Percentiles rank a stretch among this genome's conserved stretches.
Evolutionary conservation across 2,797 vertebrate genomes (phyloP).

Genomic region (Carduelis carduelis): DNA sequence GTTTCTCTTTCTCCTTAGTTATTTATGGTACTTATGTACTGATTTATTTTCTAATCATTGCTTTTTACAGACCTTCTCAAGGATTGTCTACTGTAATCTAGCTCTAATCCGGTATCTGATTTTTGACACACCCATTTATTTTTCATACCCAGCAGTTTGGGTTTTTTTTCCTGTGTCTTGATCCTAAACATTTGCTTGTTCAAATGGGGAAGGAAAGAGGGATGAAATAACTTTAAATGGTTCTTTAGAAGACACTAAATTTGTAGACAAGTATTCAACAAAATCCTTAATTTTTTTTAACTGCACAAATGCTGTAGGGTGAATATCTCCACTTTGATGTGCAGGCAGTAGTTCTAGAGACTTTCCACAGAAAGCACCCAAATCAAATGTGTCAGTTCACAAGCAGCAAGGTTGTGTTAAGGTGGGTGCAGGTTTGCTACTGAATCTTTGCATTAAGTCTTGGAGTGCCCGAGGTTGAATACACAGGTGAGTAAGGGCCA

Average conservation of each 20-base stretch:
- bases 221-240: background rate
- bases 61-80: background rate
- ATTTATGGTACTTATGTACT: background rate
- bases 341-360: background rate
- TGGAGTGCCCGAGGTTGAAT: background rate
- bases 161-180: background rate
- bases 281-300: background rate
- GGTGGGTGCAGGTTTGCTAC: background rate
- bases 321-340: background rate
- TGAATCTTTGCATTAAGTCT: background rate
- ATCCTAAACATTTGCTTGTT: background rate
- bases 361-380: background rate
- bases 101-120: background rate
- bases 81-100: background rate
- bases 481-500: background rate
- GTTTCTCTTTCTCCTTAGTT: background rate
- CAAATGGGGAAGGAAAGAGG: background rate
- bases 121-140: background rate
- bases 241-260: background rate
- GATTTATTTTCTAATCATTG: background rate
- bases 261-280: background rate
- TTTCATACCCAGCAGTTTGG: background rate
- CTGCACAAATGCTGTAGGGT: background rate
- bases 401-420: background rate
- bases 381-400: rapidly evolving